Conservation (phyloP, 1,140 invertebrate species). For the Drepana arcuata region DNA sequence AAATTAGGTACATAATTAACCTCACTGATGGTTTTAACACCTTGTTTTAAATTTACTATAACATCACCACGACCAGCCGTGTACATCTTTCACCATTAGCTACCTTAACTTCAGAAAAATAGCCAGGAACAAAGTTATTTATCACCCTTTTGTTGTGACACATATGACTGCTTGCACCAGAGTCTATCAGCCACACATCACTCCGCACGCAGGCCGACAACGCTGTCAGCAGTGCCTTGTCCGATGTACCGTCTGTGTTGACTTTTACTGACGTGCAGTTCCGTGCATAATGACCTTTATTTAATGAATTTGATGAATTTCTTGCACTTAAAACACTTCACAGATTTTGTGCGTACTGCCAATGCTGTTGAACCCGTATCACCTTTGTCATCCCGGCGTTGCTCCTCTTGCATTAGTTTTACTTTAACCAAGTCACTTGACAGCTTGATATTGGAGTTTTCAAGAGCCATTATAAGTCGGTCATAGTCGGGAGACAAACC, state of each 20-base stretch:
- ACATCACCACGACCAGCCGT: not conserved
- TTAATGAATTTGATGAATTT: slow-evolving; percentile 3
- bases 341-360: not conserved
- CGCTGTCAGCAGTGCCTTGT: not conserved
- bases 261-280: not conserved
- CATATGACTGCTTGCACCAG: not conserved
- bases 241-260: not conserved
- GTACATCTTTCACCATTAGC: not conserved
- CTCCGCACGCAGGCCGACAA: not conserved
- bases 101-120: not conserved
- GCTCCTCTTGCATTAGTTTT: not conserved
- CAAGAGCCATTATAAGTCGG: not conserved
- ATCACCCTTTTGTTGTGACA: too few relatives aligned
- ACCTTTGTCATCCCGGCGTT: too few relatives aligned
- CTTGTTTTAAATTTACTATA: not conserved
- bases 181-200: not conserved
- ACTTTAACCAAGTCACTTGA: not conserved
- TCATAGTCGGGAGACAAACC: not conserved
- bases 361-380: not conserved
- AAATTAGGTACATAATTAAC: not conserved
- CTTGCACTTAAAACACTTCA: not conserved
- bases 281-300: not conserved
- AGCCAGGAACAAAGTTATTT: too few relatives aligned
- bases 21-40: not conserved
- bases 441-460: not conserved